phyloP scores from a whole-genome alignment of 2,113 vertebrate genomes.

The Lepidothrix coronata region DNA sequence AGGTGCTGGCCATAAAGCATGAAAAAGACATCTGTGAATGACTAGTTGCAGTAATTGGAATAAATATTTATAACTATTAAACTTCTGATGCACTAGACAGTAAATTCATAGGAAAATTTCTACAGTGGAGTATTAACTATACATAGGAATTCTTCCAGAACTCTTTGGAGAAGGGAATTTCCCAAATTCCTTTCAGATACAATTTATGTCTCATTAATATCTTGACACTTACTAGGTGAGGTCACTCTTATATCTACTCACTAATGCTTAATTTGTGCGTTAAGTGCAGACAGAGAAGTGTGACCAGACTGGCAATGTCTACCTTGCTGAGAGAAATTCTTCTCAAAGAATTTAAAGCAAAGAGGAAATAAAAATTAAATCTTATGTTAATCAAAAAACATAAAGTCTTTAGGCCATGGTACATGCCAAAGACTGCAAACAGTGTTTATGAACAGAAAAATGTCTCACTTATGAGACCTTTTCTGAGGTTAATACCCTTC shows the following conservation, averaged over 20 bases:
- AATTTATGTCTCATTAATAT: neutral
- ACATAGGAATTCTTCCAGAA: neutral
- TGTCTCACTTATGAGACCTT: neutral
- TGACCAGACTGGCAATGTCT: neutral
- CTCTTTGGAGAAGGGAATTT: neutral
- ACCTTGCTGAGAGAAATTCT: neutral
- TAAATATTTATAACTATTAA: slow-evolving; percentile 20
- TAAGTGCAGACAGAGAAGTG: neutral
- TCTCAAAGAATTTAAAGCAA: neutral
- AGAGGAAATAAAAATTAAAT: neutral
- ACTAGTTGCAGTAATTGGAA: neutral
- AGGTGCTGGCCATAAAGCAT: neutral
- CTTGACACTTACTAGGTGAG: neutral
- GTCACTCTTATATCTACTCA: neutral
- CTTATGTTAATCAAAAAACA: neutral
- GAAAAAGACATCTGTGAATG: neutral
- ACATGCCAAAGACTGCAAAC: neutral
- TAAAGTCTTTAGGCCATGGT: neutral
- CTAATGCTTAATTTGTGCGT: neutral
- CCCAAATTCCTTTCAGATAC: neutral
- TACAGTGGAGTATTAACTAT: neutral
- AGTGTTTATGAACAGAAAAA: too few relatives aligned
- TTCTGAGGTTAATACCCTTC: neutral
- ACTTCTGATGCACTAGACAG: neutral
- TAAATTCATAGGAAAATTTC: neutral